Base-by-base conservation (phyloP, 2,888 invertebrate genomes). In the Machimus rusticus region DNA sequence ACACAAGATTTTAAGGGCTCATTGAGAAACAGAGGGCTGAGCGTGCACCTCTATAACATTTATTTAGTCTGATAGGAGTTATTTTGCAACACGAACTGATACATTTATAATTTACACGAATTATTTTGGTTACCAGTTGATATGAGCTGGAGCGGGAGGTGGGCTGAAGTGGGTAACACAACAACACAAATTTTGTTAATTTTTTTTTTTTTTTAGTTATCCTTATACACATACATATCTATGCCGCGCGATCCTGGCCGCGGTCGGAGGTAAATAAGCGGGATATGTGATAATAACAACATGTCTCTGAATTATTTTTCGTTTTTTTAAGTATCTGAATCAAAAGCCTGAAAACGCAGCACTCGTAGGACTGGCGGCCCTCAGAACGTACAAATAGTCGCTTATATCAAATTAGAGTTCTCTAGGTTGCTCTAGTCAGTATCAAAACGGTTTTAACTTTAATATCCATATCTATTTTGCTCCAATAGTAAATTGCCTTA, bases 361-460 rank as follows among this genome's bases (percentile, higher is more conserved):
- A 76, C 76, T 16, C 82, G 23, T 57, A 82, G 34, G 31, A 43
- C 43, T 74, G 66, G 66, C 28, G 66, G 66, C 23, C 66, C 66
- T 66, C 66, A 23, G 66, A 66, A 66, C 66, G 66, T 66, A 66
- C 66, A 85, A 85, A 74, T 85, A 28, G 23, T 74, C 74, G 74
- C 28, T n/a, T 85, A 43, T 85, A 85, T 74, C 85, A 85, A 74
- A 74, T 74, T 74, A 85, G 74, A 74, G 74, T 85, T 74, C 37
- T 85, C 74, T 43, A 85, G 46, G 14, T 85, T 74, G 14, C 57
- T 85, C 74, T 55, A 85, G 85, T 85, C 46, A 74, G 85, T 85
- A 85, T 85, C 85, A 85, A 85, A 85, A 85, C 85, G 74, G 55
- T 85, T 46, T 74, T 74, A 85, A 39, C 43, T 28, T 84, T 85